Evolutionary conservation across 2,888 invertebrate genomes (phyloP).

Genomic region (Pecten maximus): DNA sequence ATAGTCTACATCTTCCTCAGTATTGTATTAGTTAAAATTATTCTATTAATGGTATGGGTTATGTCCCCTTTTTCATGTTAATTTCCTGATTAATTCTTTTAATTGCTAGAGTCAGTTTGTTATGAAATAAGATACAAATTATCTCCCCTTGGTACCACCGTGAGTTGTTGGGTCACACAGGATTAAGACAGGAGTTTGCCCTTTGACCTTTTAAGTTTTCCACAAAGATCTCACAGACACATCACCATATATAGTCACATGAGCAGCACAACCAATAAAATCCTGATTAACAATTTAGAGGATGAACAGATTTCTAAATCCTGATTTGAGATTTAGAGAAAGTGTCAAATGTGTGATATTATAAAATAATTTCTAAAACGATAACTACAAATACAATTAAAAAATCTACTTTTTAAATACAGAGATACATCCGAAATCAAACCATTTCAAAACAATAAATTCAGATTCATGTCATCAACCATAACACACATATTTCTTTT

Average conservation of each 20-base stretch:
- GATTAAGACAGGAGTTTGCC: background rate
- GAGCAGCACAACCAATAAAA: background rate
- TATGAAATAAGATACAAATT: background rate
- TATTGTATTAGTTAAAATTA: background rate
- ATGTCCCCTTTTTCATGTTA: background rate
- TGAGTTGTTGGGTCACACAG: background rate
- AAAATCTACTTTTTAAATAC: no score
- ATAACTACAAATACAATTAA: no score
- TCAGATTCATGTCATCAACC: no score
- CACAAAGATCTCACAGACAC: background rate
- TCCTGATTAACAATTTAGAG: background rate
- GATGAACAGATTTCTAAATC: background rate
- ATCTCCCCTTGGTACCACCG: background rate
- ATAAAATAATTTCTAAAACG: no score
- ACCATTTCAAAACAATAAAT: no score
- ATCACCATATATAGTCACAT: background rate
- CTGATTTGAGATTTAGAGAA: background rate
- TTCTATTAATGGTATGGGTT: background rate
- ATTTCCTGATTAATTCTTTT: background rate
- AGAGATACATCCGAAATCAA: no score
- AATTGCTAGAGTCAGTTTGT: background rate
- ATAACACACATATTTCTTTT: no score
- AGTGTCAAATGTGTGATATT: no score
- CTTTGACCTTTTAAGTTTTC: background rate
- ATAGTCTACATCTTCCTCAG: no score